Evolutionary conservation across 2,888 invertebrate species (phyloP), one percentile per base, ranked within the genome.

Genomic region (Machimus atricapillus): DNA sequence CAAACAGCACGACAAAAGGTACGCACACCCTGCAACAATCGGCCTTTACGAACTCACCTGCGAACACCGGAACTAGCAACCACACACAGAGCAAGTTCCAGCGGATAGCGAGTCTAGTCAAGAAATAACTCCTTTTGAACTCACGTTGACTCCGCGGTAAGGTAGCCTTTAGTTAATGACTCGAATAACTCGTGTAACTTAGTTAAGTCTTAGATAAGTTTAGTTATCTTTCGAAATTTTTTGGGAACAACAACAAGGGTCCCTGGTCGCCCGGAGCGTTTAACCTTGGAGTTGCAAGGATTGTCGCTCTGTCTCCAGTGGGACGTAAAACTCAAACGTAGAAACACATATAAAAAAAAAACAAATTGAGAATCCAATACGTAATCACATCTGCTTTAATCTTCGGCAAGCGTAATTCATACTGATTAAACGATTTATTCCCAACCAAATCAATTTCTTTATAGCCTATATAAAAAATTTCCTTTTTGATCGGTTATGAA

Each of bases 61-160:
- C 56, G 66, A 43, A 76, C 9, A 77, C 58, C 23, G 81, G 87
- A 78, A 31, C 74, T 74, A 87, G 83, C 83, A 74, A 76, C 56
- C 87, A 87, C 34, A 23, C 87, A 58, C 89, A 89, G 83, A 89
- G 83, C 88, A 89, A 89, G 88, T 89, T 89, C 74, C 79, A 88
- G 56, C 83, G 88, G 85, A 89, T 89, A 88, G 89, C 89, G 79
- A 89, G 73, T 87, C 89, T 89, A 89, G 89, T 89, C 88, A 89
- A 89, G 81, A 89, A 89, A 88, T 89, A 87, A 87, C 52, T 78
- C 66, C 4, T 56, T 86, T 86, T 83, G 37, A 66, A 66, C n/a
- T 66, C 19, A 83, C 58, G 66, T 83, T 83, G 19, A 58, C 34
- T 19, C 23, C 37, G 66, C 73, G 73, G 73, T 58, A 66, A 83